Evolutionary conservation across 2,888 invertebrate genomes (phyloP).

Genomic region (Orthosia gothica): DNA sequence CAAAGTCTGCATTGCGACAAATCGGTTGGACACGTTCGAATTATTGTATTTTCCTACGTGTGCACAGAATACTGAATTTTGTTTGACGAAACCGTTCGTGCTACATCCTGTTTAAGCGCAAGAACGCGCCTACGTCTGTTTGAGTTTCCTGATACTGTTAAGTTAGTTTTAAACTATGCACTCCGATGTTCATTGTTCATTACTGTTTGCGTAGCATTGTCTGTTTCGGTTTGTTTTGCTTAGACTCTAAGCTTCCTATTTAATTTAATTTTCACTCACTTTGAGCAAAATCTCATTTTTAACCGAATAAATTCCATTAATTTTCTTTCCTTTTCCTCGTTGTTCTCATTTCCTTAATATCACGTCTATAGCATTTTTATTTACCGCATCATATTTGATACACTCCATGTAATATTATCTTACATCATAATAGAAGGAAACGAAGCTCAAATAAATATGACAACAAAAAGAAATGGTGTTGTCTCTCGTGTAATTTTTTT

Average conservation of each 20-base stretch:
- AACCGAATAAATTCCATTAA: conserved; percentile 4
- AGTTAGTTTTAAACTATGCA: conserved; percentile 71
- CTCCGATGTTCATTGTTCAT: conserved; percentile 64
- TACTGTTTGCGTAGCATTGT: conserved; percentile 53
- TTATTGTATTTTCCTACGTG: conserved; percentile 83
- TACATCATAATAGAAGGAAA: conserved; percentile 48
- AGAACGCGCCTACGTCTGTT: conserved; percentile 67
- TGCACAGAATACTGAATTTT: conserved; percentile 79
- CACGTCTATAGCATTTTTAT: conserved; percentile 32
- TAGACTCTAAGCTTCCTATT: conserved; percentile 2
- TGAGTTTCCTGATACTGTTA: conserved; percentile 71
- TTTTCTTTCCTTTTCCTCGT: conserved; percentile 21
- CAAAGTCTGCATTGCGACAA: conserved; percentile 87
- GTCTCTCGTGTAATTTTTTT: conserved; percentile 68
- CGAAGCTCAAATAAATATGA: conserved; percentile 57
- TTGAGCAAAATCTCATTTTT: neutral
- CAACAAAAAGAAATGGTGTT: conserved; percentile 60
- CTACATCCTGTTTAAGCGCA: conserved; percentile 74
- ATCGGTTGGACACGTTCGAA: conserved; percentile 86
- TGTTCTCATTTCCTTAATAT: conserved; percentile 32
- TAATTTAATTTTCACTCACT: neutral
- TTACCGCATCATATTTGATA: conserved; percentile 37
- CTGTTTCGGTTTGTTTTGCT: conserved; percentile 23
- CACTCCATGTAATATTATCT: conserved; percentile 48
- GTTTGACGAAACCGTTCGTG: conserved; percentile 79